Percentiles rank a stretch among this genome's conserved stretches.
Evolutionary conservation across 1,140 invertebrate species (phyloP).

Genomic region (Temnothorax longispinosus): DNA sequence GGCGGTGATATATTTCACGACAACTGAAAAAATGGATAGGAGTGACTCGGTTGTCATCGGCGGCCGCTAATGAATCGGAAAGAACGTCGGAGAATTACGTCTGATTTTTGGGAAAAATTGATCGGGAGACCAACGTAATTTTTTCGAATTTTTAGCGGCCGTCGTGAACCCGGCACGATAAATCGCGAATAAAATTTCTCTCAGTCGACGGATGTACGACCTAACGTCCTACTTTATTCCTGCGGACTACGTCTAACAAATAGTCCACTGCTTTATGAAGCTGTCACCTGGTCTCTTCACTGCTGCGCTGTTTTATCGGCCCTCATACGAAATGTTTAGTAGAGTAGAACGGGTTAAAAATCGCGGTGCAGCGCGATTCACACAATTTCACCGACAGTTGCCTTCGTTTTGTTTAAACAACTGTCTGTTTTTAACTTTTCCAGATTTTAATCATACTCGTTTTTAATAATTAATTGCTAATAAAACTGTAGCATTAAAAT

Average conservation of each 20-base stretch:
- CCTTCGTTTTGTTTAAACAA: background rate
- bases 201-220: slow-evolving; percentile 19
- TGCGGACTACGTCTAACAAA: slow-evolving; percentile 34
- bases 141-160: slow-evolving; percentile 24
- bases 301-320: slow-evolving; percentile 20
- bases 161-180: background rate
- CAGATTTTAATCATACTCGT: background rate
- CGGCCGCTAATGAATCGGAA: background rate
- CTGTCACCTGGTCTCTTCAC: background rate
- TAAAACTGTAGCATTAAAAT: background rate
- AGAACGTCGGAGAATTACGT: background rate
- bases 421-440: background rate
- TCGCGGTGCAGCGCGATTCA: background rate
- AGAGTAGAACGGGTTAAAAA: background rate
- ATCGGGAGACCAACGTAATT: slow-evolving; percentile 6
- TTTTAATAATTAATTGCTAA: background rate
- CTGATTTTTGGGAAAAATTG: background rate
- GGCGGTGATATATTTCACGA: background rate
- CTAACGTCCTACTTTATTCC: slow-evolving; percentile 23
- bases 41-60: background rate
- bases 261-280: slow-evolving; percentile 34
- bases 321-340: slow-evolving; percentile 13
- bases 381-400: background rate
- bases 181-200: slow-evolving; percentile 14
- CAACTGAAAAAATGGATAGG: background rate